Percentiles rank a stretch among this genome's conserved stretches.
phyloP scores from a whole-genome alignment of 2,888 invertebrate genomes.

The Drosophila diplacantha region DNA sequence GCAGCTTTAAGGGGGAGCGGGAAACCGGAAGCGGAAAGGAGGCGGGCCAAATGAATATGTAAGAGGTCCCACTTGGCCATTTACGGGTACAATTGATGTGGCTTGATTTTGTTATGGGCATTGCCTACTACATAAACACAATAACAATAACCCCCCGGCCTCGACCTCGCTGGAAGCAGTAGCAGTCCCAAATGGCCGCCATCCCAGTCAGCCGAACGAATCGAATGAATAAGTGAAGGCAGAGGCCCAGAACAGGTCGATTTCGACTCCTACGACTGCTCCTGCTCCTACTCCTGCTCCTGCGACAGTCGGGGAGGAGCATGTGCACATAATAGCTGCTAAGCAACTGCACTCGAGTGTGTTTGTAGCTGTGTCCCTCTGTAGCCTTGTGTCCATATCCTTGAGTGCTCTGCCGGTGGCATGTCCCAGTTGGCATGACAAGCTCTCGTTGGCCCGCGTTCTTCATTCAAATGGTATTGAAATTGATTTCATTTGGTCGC shows the following conservation, averaged over 20 bases:
- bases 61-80: slow-evolving; percentile 73
- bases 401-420: slow-evolving; percentile 58
- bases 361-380: slow-evolving; percentile 28
- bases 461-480: slow-evolving; percentile 68
- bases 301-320: slow-evolving; percentile 44
- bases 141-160: slow-evolving; percentile 39
- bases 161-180: slow-evolving; percentile 27
- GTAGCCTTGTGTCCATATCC: slow-evolving; percentile 28
- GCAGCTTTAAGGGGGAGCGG: slow-evolving; percentile 36
- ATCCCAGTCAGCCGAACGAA: slow-evolving; percentile 43
- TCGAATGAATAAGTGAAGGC: slow-evolving; percentile 64
- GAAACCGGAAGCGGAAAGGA: slow-evolving; percentile 9
- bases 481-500: slow-evolving; percentile 70
- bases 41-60: slow-evolving; percentile 64
- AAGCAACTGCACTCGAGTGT: slow-evolving; percentile 54
- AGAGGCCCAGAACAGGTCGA: slow-evolving; percentile 38
- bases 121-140: slow-evolving; percentile 65
- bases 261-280: slow-evolving; percentile 8
- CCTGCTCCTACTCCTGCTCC: neutral
- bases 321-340: slow-evolving; percentile 73
- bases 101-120: slow-evolving; percentile 71
- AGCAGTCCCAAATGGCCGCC: slow-evolving; percentile 38
- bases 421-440: slow-evolving; percentile 64
- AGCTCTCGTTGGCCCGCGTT: slow-evolving; percentile 37
- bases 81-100: slow-evolving; percentile 72